Evolutionary conservation across 2,888 invertebrate species (phyloP).

Genomic region (Drosophila neutralis): DNA sequence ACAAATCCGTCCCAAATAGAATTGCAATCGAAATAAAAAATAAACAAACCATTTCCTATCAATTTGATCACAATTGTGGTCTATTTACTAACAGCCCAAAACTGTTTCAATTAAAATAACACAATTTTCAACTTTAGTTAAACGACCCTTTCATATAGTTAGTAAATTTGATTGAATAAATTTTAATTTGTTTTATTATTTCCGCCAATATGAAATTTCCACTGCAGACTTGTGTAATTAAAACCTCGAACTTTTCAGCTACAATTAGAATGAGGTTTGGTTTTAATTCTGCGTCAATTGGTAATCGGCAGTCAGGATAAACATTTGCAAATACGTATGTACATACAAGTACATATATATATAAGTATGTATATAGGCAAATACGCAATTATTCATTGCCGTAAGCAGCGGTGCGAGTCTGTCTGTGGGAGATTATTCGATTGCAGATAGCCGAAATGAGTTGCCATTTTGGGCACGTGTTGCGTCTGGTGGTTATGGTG

Average conservation of each 20-base stretch:
- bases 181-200: neutral
- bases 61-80: neutral
- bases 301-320: neutral
- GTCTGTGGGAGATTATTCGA: neutral
- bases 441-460: constrained; percentile 1
- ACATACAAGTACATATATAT: neutral
- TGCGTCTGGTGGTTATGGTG: constrained; percentile 29
- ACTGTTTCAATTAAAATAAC: neutral
- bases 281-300: neutral
- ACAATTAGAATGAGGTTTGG: neutral
- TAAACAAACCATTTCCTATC: constrained; percentile 2
- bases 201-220: neutral
- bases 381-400: neutral
- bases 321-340: neutral
- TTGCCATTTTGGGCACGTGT: constrained; percentile 37
- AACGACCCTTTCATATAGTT: neutral
- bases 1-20: neutral
- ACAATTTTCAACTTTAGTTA: neutral
- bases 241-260: neutral
- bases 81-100: neutral
- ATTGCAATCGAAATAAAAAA: constrained; percentile 9
- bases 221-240: neutral
- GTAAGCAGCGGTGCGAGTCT: neutral
- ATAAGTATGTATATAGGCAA: neutral
- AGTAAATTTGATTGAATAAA: neutral